Conservation (phyloP, 1,140 invertebrate genomes). For the Matsumurasca onukii region DNA sequence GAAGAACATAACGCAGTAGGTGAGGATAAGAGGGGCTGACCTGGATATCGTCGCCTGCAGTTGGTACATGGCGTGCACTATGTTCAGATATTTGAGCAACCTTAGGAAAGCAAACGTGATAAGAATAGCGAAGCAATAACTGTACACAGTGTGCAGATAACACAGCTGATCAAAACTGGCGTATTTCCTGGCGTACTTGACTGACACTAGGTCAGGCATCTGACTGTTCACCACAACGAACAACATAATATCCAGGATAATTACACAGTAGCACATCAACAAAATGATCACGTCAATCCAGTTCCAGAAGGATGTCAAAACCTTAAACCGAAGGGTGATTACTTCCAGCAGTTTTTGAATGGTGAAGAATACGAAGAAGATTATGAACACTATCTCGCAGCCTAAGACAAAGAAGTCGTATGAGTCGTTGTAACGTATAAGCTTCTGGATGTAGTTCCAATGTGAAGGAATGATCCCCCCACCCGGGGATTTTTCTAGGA, state of each 20-base stretch:
- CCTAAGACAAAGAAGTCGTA: conserved; percentile 58
- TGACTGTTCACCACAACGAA: neutral
- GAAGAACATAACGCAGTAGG: too few relatives aligned
- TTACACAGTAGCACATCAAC: neutral
- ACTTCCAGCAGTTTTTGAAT: conserved; percentile 67
- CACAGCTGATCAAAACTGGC: conserved; percentile 13
- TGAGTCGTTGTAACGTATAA: conserved; percentile 58
- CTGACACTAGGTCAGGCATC: neutral
- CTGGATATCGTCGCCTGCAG: neutral
- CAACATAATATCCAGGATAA: neutral
- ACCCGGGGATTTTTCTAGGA: conserved; percentile 70
- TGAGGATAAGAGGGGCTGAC: too few relatives aligned
- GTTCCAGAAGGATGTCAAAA: conserved; percentile 64
- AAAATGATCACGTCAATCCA: conserved; percentile 62
- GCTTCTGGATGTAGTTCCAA: conserved; percentile 58
- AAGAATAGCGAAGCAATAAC: conserved; percentile 8
- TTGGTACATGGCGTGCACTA: conserved; percentile 23
- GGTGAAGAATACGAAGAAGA: conserved; percentile 67
- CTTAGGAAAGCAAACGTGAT: conserved; percentile 15
- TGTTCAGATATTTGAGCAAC: conserved; percentile 23
- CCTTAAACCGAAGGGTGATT: conserved; percentile 50
- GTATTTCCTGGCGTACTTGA: neutral
- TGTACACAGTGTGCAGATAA: conserved; percentile 8
- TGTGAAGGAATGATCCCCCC: conserved; percentile 66
- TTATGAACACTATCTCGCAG: conserved; percentile 59